Evolutionary conservation across 37 sponge, comb jelly and placozoan species (phyloP), one percentile per base, ranked within the genome.

Genomic region (Tethya wilhelma): DNA sequence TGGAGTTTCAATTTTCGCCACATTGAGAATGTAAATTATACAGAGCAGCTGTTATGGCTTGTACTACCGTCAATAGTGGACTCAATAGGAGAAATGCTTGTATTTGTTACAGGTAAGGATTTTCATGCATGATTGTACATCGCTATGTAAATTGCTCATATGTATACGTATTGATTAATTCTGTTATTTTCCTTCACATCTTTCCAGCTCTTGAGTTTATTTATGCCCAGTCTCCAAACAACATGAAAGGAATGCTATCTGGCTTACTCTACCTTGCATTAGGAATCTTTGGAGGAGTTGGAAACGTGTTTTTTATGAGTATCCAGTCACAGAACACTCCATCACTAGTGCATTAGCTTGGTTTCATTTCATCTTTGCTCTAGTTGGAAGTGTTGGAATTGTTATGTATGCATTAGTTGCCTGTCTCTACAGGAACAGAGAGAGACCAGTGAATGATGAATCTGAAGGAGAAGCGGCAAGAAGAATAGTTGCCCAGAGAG

Each of bases 211-310:
- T 88, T 55, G 88, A 88, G 72, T 88, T 88, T 62, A 75, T 88
- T 44, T 88, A 77, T 77, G 88, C 88, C 29, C 88, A 88, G 41
- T 69, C 83, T 45, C 88, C 88, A 0, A 44, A 88, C 17, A 81
- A 56, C 53, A 88, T 82, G 83, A 88, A 82, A 44, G 82, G 88
- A 44, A 69, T 88, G 23, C 63, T 82, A 23, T 77, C 59, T 69
- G 88, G 88, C 25, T 33, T 84, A 23, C 77, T 84, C 77, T 84
- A 69, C 70, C 77, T 69, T 20, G 4, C 82, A 8, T 76, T 71
- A 45, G 70, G 77, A 9, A 19, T 75, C 36, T 70, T 84, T 44
- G 22, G 42, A 60, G 76, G 67, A 8, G 36, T 69, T 8, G 66
- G 64, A 12, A 22, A 29, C 14, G 19, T 68, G 0, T 28, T 70